phyloP scores from a whole-genome alignment of 2,888 invertebrate species.

The Cynaeus angustus region DNA sequence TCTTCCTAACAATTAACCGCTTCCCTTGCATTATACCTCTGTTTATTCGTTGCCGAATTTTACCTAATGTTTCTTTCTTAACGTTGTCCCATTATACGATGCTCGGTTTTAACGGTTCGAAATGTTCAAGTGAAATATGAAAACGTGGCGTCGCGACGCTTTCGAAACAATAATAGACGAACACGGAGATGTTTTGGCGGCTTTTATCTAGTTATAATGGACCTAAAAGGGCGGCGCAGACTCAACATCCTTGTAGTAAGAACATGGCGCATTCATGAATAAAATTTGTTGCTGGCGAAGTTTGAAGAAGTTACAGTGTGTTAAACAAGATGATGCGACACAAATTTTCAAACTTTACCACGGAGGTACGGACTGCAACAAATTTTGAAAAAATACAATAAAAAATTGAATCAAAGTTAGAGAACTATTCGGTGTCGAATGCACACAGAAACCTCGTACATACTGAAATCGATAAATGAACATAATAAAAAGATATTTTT shows the following conservation, averaged over 20 bases:
- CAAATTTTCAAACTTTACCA: background rate
- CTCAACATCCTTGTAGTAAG: conserved; percentile 3
- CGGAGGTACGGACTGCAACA: no score
- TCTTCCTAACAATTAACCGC: conserved; percentile 54
- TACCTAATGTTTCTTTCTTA: conserved; percentile 56
- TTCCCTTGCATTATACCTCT: conserved; percentile 54
- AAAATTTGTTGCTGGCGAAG: conserved; percentile 29
- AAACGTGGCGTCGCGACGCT: conserved; percentile 8
- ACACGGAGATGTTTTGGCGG: conserved; percentile 18
- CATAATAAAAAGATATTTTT: no score
- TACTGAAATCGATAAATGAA: no score
- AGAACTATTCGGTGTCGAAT: no score
- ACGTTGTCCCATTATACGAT: conserved; percentile 56
- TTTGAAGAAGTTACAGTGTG: conserved; percentile 8
- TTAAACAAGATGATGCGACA: conserved; percentile 14
- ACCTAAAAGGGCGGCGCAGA: conserved; percentile 12
- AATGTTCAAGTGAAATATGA: conserved; percentile 28
- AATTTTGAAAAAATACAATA: no score
- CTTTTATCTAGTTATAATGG: conserved; percentile 34
- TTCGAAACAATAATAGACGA: conserved; percentile 23
- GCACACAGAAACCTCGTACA: no score
- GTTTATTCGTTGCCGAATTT: conserved; percentile 58
- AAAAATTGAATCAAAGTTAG: no score
- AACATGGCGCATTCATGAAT: conserved; percentile 21
- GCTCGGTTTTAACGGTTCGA: conserved; percentile 55